Evolutionary conservation across 2,797 vertebrate species (phyloP).

Genomic region (Orestias chungarensis): DNA sequence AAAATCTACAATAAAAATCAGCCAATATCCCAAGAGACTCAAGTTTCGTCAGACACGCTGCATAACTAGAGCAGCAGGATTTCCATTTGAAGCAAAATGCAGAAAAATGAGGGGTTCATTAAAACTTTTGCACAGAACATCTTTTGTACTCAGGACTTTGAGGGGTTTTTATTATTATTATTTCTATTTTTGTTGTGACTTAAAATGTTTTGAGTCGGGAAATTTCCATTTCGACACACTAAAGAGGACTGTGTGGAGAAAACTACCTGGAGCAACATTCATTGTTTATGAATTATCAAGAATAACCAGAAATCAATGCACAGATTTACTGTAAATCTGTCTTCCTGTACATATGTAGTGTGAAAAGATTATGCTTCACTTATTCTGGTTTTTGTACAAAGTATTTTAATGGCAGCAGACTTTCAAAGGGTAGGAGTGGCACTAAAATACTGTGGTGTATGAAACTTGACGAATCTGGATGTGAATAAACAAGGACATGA

Average conservation of each 20-base stretch:
- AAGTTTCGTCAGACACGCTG: neutral
- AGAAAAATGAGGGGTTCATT: neutral
- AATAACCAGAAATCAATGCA: neutral
- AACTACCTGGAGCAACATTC: neutral
- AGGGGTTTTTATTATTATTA: neutral
- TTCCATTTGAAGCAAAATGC: neutral
- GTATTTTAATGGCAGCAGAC: neutral
- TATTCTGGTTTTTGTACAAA: neutral
- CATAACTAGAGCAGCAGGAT: neutral
- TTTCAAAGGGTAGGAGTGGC: neutral
- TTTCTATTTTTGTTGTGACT: too few species aligned
- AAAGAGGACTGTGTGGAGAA: neutral
- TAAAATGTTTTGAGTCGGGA: too few species aligned
- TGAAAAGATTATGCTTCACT: neutral
- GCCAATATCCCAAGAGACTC: neutral
- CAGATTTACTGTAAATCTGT: neutral
- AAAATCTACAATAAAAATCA: neutral
- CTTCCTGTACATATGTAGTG: neutral
- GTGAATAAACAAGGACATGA: neutral
- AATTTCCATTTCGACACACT: neutral
- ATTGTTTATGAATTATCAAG: neutral
- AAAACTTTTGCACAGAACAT: neutral
- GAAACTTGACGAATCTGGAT: neutral
- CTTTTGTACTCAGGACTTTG: slow-evolving; percentile 4
- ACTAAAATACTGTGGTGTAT: neutral